These are phyloP conservation scores for Dallia pectoralis DNA, from an alignment of 2,797 vertebrate species.

Conservation along the genomic window DNA sequence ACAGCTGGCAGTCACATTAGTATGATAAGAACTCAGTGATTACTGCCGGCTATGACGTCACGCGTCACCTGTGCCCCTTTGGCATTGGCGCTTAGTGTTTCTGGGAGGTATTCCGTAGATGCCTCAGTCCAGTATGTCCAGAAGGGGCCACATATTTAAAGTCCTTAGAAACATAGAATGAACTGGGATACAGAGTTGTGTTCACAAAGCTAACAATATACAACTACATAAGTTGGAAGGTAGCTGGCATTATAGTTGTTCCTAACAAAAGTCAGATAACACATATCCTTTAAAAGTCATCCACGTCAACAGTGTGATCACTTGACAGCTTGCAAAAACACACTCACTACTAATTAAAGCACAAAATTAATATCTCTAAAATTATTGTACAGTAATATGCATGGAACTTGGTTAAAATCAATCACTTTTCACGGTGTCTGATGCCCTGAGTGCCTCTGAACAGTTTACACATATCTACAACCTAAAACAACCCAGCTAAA, in stretches of 20 bases:
- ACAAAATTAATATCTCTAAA: slow-evolving; percentile 4
- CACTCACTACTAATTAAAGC: background rate
- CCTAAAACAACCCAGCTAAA: slow-evolving; percentile 30
- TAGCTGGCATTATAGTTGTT: background rate
- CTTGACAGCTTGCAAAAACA: background rate
- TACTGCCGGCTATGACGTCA: slow-evolving; percentile 11
- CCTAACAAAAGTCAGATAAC: background rate
- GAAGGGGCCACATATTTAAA: background rate
- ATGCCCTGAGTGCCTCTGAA: background rate
- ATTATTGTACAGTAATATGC: background rate
- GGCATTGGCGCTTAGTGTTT: slow-evolving; percentile 9
- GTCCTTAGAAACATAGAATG: background rate
- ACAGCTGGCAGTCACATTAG: slow-evolving; percentile 8
- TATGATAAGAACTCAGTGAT: slow-evolving; percentile 22
- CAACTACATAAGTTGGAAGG: background rate
- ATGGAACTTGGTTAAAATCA: slow-evolving; percentile 7
- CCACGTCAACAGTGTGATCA: background rate
- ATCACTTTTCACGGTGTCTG: background rate
- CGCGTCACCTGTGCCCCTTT: slow-evolving; percentile 4
- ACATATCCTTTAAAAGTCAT: background rate
- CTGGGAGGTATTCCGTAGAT: background rate
- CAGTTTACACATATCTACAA: background rate
- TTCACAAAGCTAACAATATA: background rate
- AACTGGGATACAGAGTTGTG: background rate
- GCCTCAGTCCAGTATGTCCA: background rate